A percentile compares a stretch with the other conserved stretches of the same genome.
phyloP scores from a whole-genome alignment of 1,140 invertebrate genomes.

The Pseudomyrmex pallidus region DNA sequence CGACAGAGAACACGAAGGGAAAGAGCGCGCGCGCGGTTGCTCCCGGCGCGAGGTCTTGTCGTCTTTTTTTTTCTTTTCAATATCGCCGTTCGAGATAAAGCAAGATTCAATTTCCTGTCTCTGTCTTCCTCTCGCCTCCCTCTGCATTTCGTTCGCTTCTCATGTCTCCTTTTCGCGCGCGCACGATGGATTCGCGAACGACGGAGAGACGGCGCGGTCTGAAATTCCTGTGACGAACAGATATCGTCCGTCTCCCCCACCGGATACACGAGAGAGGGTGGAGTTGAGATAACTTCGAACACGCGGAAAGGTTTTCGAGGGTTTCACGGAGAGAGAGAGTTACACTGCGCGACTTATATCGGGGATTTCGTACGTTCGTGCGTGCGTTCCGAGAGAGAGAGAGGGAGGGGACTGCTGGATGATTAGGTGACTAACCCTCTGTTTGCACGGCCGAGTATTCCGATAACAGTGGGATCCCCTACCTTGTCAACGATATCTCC shows the following conservation, averaged over 20 bases:
- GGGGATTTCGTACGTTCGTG: conserved; percentile 34
- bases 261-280: conserved; percentile 22
- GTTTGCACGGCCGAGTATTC: conserved; percentile 66
- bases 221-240: conserved; percentile 66
- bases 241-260: conserved; percentile 54
- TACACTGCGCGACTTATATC: conserved; percentile 39
- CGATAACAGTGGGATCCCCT: conserved; percentile 43
- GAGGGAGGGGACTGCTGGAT: conserved; percentile 19
- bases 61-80: conserved; percentile 69
- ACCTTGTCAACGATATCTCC: conserved; percentile 45
- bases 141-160: conserved; percentile 70
- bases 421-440: conserved; percentile 69
- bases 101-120: conserved; percentile 82
- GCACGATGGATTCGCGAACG: background rate
- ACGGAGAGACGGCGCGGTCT: conserved; percentile 62
- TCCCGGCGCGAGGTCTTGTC: conserved; percentile 54
- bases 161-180: conserved; percentile 71
- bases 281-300: conserved; percentile 64
- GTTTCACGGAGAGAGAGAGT: conserved; percentile 19
- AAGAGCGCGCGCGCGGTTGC: conserved; percentile 64
- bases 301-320: conserved; percentile 59
- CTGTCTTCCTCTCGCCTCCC: conserved; percentile 73
- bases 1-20: conserved; percentile 70
- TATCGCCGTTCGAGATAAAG: conserved; percentile 76
- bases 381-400: conserved; percentile 22